Conservation (phyloP, 2,797 vertebrate species). For the Danio choprae region DNA sequence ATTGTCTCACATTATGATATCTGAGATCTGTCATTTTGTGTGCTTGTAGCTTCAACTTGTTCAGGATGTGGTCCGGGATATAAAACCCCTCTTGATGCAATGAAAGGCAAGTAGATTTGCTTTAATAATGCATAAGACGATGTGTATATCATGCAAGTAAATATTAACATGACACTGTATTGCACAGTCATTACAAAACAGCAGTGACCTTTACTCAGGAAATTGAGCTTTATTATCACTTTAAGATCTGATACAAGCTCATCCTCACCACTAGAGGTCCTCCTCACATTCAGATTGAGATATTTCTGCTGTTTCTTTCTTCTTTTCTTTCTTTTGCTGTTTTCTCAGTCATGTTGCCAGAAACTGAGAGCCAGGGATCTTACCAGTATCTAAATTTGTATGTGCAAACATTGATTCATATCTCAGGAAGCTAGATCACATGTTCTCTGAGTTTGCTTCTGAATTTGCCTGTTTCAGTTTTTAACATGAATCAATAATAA, state of each 20-base stretch:
- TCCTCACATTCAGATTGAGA: background rate
- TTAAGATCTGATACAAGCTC: background rate
- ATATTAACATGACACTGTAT: background rate
- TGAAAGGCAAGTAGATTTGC: constrained; percentile 83
- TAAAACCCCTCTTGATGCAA: constrained; percentile 85
- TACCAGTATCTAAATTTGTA: background rate
- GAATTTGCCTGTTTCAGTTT: background rate
- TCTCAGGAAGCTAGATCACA: background rate
- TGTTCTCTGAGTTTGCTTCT: background rate
- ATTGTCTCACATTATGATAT: background rate
- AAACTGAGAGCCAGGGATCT: background rate
- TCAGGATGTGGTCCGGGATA: constrained; percentile 89
- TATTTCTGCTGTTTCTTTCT: background rate
- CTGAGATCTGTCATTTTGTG: constrained; percentile 14
- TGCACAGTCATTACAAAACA: background rate
- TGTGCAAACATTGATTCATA: background rate
- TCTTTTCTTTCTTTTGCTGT: no score
- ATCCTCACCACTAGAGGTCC: constrained; percentile 2
- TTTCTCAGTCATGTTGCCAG: background rate
- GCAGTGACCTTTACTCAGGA: background rate
- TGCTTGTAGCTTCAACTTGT: constrained; percentile 76
- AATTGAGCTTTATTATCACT: background rate
- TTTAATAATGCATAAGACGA: background rate
- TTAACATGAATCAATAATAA: no score
- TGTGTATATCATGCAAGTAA: background rate